Conservation (phyloP, 2,888 invertebrate species). For the Plagiodera versicolora region DNA sequence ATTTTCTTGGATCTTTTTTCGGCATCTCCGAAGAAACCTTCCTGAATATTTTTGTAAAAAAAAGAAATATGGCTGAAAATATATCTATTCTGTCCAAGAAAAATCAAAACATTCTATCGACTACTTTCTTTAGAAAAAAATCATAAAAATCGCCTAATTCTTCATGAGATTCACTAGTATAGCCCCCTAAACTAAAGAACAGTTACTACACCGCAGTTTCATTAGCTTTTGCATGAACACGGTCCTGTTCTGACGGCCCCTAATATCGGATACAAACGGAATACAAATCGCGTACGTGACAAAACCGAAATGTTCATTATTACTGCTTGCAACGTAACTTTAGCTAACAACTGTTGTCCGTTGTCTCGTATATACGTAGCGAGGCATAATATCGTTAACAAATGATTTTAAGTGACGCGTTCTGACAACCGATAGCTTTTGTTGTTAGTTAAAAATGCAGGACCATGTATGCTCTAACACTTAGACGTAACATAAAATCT, state of each 20-base stretch:
- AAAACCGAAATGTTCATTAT: background rate
- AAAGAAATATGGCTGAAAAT: too few relatives aligned
- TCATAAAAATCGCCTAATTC: too few relatives aligned
- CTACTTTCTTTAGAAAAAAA: too few relatives aligned
- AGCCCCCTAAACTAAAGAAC: too few relatives aligned
- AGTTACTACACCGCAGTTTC: too few relatives aligned
- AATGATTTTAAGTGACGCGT: background rate
- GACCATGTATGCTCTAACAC: background rate
- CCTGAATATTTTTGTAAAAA: too few relatives aligned
- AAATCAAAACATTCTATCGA: too few relatives aligned
- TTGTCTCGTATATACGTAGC: background rate
- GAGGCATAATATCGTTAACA: background rate
- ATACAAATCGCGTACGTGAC: background rate
- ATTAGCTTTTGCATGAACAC: background rate
- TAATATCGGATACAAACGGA: background rate
- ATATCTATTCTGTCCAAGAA: too few relatives aligned
- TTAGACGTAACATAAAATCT: background rate
- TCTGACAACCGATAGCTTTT: background rate
- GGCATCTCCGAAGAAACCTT: too few relatives aligned
- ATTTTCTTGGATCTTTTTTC: too few relatives aligned
- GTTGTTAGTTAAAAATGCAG: background rate
- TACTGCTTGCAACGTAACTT: background rate
- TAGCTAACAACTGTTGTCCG: background rate
- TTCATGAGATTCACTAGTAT: too few relatives aligned
- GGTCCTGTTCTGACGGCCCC: background rate